Conservation (phyloP, 1,140 invertebrate genomes). For the Lanistes nyassanus region DNA sequence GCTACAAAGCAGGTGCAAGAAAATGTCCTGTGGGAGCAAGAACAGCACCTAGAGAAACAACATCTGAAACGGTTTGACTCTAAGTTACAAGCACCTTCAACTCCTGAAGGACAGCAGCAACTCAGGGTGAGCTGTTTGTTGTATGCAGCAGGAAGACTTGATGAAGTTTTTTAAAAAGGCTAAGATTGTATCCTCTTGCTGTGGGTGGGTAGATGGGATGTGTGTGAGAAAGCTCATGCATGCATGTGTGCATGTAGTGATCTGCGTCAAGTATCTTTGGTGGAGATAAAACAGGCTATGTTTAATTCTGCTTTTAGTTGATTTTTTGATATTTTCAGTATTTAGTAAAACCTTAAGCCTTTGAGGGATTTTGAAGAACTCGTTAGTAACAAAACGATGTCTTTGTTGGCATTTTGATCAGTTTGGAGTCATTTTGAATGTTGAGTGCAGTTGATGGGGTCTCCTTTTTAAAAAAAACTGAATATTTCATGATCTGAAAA, state of each 20-base stretch:
- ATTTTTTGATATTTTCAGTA: neutral
- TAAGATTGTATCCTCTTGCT: too few relatives aligned
- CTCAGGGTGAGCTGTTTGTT: too few relatives aligned
- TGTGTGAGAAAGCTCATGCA: too few relatives aligned
- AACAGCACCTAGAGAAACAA: neutral
- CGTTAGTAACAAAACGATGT: neutral
- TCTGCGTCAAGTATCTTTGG: neutral
- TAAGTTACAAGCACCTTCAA: neutral
- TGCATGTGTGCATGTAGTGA: neutral
- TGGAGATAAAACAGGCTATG: too few relatives aligned
- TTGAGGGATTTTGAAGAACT: neutral
- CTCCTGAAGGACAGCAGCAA: neutral
- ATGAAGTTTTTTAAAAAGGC: too few relatives aligned
- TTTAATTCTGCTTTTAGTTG: too few relatives aligned
- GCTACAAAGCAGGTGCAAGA: neutral
- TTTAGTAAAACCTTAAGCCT: neutral
- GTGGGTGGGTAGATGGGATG: too few relatives aligned
- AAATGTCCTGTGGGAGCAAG: conserved; percentile 35
- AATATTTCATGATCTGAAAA: neutral
- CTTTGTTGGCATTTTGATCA: neutral
- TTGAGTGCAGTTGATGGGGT: too few relatives aligned
- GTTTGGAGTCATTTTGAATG: neutral
- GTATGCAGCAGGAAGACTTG: too few relatives aligned
- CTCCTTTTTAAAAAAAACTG: too few relatives aligned
- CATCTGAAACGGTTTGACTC: conserved; percentile 11